A percentile compares a stretch with the other conserved stretches of the same genome.
These are phyloP conservation scores for Microplitis demolitor DNA, from an alignment of 1,140 invertebrate species.

Conservation along the genomic window DNA sequence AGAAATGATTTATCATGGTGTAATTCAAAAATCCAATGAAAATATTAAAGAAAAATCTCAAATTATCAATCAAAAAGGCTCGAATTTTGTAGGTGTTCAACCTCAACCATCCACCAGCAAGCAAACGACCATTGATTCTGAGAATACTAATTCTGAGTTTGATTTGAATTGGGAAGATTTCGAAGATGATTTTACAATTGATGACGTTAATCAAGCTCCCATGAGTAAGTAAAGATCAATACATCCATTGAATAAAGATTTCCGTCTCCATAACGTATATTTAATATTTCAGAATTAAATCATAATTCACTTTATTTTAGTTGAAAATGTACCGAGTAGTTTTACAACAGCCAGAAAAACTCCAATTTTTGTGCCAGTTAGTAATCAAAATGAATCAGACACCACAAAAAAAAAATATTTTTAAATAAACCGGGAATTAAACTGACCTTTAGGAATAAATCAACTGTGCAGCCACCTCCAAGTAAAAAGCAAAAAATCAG, in stretches of 20 bases:
- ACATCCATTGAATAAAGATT: neutral
- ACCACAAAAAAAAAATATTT: neutral
- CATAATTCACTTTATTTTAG: neutral
- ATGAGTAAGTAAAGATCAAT: neutral
- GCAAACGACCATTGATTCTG: neutral
- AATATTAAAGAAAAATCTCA: neutral
- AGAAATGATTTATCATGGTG: neutral
- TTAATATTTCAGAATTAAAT: neutral
- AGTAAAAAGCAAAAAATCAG: neutral
- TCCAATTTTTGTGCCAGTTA: neutral
- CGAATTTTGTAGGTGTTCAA: neutral
- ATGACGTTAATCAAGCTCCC: neutral
- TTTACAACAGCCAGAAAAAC: neutral
- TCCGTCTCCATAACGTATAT: neutral
- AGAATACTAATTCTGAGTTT: neutral
- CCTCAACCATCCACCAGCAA: neutral
- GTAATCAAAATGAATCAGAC: neutral
- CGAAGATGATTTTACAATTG: neutral
- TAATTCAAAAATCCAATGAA: neutral
- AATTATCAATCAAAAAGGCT: neutral
- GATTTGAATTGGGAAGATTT: neutral
- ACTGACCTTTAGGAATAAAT: neutral
- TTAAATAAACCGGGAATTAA: neutral
- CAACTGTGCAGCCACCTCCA: neutral
- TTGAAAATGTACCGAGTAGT: neutral